A percentile compares a stretch with the other conserved stretches of the same genome.
Evolutionary conservation across 2,113 vertebrate genomes (phyloP).

Genomic region (Bufo bufo): DNA sequence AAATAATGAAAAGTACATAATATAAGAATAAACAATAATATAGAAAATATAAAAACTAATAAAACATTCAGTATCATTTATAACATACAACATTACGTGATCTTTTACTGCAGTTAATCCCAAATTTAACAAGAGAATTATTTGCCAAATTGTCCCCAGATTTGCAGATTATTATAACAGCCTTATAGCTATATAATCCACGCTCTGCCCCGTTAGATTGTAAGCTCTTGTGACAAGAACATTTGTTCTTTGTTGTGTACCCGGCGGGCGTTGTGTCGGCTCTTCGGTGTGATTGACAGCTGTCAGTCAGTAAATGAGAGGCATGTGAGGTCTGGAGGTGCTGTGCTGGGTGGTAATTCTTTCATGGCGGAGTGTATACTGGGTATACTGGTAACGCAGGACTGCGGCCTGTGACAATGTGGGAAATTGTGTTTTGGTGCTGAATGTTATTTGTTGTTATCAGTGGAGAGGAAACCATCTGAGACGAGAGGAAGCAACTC

Average conservation of each 20-base stretch:
- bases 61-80: too few relatives aligned
- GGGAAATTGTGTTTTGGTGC: neutral
- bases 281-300: neutral
- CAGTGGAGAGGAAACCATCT: conserved; percentile 10
- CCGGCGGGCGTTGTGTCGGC: neutral
- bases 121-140: neutral
- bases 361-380: neutral
- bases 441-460: conserved; percentile 20
- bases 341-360: neutral
- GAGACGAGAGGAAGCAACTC: conserved; percentile 24
- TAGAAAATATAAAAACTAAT: too few relatives aligned
- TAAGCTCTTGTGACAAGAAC: neutral
- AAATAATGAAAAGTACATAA: too few relatives aligned
- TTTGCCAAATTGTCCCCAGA: neutral
- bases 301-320: neutral
- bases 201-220: neutral
- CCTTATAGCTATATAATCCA: neutral
- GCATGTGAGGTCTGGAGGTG: neutral
- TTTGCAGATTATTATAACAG: neutral
- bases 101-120: too few relatives aligned
- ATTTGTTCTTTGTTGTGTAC: neutral
- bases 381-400: neutral
- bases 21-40: too few relatives aligned
- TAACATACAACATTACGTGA: neutral
- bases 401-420: neutral